A percentile compares a stretch with the other conserved stretches of the same genome.
These are phyloP conservation scores for Camponotus fellah DNA, from an alignment of 2,888 invertebrate species.

Conservation along the genomic window DNA sequence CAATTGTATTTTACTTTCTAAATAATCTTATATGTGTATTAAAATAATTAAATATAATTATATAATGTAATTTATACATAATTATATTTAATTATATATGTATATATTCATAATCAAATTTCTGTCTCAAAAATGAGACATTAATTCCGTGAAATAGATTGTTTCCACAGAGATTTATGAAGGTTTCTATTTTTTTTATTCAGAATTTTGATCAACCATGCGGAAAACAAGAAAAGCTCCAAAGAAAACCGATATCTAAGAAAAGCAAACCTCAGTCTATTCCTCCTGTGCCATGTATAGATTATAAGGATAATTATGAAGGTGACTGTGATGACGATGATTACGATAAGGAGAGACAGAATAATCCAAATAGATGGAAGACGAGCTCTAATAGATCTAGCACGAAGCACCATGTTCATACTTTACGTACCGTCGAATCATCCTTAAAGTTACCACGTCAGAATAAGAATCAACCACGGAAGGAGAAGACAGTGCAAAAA, in stretches of 20 bases:
- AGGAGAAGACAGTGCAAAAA: conserved; percentile 82
- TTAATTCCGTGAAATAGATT: not conserved
- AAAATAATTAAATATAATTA: not conserved
- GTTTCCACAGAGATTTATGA: not conserved
- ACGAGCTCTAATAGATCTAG: conserved; percentile 80
- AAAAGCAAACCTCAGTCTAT: conserved; percentile 80
- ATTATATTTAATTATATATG: not conserved
- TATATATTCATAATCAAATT: not conserved
- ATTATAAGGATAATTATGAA: conserved; percentile 86
- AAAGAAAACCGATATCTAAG: conserved; percentile 80
- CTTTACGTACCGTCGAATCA: conserved; percentile 75
- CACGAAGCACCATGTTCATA: conserved; percentile 79
- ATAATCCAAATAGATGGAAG: conserved; percentile 83
- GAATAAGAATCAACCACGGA: conserved; percentile 80
- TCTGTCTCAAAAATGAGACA: not conserved
- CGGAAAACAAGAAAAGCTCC: conserved; percentile 80
- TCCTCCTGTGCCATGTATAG: conserved; percentile 79
- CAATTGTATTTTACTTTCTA: not conserved
- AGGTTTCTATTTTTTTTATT: conserved; percentile 22
- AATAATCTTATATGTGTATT: not conserved
- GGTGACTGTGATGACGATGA: conserved; percentile 86
- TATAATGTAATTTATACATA: not conserved
- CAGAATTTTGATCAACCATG: conserved; percentile 78
- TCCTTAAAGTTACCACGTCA: conserved; percentile 79
- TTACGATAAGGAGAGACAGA: conserved; percentile 81